Evolutionary conservation across 2,113 vertebrate genomes (phyloP).

Genomic region (Penelope pileata): DNA sequence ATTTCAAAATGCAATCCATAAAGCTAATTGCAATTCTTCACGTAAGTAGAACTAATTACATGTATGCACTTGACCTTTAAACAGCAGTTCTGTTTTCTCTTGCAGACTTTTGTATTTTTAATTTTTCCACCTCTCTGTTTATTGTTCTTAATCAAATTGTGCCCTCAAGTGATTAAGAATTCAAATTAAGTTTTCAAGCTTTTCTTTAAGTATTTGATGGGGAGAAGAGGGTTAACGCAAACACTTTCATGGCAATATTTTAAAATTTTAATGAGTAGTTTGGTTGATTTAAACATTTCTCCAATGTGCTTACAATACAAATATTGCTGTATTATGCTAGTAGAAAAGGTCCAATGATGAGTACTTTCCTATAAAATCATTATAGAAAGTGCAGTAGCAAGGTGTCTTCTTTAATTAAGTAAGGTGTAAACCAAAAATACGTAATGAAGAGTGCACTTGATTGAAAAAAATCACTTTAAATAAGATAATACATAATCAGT

Average conservation of each 20-base stretch:
- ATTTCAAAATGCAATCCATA: slow-evolving; percentile 38
- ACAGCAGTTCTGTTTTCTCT: slow-evolving; percentile 47
- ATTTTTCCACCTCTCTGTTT: slow-evolving; percentile 56
- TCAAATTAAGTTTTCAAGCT: slow-evolving; percentile 33
- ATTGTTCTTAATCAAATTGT: slow-evolving; percentile 63
- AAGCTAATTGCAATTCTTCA: slow-evolving; percentile 51
- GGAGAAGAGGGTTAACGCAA: slow-evolving; percentile 23
- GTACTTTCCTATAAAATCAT: neutral
- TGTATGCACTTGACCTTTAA: slow-evolving; percentile 57
- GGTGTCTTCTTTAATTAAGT: neutral
- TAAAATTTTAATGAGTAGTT: neutral
- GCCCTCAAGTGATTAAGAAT: slow-evolving; percentile 60
- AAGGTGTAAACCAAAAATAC: neutral
- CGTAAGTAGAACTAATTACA: slow-evolving; percentile 3
- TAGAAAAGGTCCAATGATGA: neutral
- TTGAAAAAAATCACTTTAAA: neutral
- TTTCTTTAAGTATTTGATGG: neutral
- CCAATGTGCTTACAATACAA: neutral
- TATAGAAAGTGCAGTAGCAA: neutral
- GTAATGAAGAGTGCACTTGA: neutral
- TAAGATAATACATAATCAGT: neutral
- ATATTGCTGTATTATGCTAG: neutral
- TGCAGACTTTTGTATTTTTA: slow-evolving; percentile 46
- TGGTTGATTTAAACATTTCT: neutral
- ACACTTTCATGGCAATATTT: neutral